Evolutionary conservation across 1,140 invertebrate species (phyloP).

Genomic region (Schlechtendalia chinensis): DNA sequence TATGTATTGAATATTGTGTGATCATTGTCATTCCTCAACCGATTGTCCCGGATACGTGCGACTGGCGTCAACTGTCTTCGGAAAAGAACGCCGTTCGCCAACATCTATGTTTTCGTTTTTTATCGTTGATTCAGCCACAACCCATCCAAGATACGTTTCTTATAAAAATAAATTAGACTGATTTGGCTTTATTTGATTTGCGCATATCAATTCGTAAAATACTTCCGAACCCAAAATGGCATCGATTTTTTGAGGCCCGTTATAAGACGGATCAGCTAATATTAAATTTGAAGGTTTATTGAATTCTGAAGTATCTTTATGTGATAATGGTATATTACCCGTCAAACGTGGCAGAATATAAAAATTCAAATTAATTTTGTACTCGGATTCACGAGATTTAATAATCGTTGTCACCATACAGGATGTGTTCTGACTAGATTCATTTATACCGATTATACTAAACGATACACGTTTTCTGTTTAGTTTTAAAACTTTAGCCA

Average conservation of each 20-base stretch:
- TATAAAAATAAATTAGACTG: neutral
- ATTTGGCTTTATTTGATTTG: neutral
- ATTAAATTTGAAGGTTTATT: neutral
- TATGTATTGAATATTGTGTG: too few relatives aligned
- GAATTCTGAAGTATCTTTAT: neutral
- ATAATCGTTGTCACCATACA: too few relatives aligned
- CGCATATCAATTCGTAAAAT: neutral
- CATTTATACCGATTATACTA: too few relatives aligned
- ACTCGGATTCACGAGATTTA: neutral
- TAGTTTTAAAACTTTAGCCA: too few relatives aligned
- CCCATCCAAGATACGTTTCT: conserved; percentile 3
- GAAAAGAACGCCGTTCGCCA: too few relatives aligned
- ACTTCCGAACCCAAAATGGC: conserved; percentile 3
- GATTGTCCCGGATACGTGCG: too few relatives aligned
- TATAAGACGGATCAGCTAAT: conserved; percentile 3
- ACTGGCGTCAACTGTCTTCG: too few relatives aligned
- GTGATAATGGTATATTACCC: neutral
- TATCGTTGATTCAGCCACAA: neutral
- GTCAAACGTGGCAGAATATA: neutral
- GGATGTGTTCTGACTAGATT: too few relatives aligned
- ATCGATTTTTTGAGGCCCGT: neutral
- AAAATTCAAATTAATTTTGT: neutral
- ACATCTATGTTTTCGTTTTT: too few relatives aligned
- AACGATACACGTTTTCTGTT: too few relatives aligned
- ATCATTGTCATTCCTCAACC: too few relatives aligned